Base-by-base conservation (phyloP, 2,797 vertebrate genomes). In the Oreonectes daqikongensis region DNA sequence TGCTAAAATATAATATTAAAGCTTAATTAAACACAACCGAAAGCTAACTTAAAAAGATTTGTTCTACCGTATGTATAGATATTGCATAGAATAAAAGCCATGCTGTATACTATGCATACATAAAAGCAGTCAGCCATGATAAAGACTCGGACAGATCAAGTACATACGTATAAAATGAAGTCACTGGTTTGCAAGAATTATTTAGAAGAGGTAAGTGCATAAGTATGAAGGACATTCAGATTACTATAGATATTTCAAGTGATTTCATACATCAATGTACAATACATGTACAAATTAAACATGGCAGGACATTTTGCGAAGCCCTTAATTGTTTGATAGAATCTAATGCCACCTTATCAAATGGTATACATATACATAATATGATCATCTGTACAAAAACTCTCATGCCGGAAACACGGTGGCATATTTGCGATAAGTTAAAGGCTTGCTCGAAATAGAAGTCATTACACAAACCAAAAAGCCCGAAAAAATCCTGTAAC, bases 81-180 rank as follows among this genome's bases (percentile, higher is more conserved):
- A 93, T 98, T 98, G 96, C 97, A 98, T 98, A 98, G 97, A 95
- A 91, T 95, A 92, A 94, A 94, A 95, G 96, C 96, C 97, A 99
- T 99, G 97, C 96, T 93, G 89, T 94, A 92, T 92, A 94, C 93
- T 88, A 95, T 95, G 92, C 89, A 91, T 92, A 88, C 85, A 84
- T 84, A 87, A 88, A 94, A 92, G 48, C 84, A 92, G 95, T 94
- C 91, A 94, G 94, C 90, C 84, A 85, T 59, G 94, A 89, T 42
- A 14, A 12, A 89, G 84, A 90, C 88, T 77, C 57, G 52, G 52
- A 87, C 28, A 69, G 85, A 88, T 86, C 83, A 80, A 85, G 75
- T 88, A 91, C 82, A 88, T 78, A 83, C 84, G 88, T 90, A 83
- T 83, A 92, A 90, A 91, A 90, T 87, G 81, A 86, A 85, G 69